Conservation (phyloP, 1,140 invertebrate species). For the Lepidurus arcticus region DNA sequence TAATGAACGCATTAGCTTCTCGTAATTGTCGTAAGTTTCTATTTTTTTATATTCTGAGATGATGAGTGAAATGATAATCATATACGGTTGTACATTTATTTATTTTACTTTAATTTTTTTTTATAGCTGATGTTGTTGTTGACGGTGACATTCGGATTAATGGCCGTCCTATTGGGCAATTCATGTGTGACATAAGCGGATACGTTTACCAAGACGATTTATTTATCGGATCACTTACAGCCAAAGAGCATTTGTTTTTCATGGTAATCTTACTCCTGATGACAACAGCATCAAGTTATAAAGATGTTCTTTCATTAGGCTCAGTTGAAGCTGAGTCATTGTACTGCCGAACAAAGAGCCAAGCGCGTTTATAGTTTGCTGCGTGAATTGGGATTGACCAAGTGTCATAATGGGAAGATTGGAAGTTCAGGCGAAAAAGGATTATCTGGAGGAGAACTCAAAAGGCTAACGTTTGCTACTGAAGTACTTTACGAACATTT, state of each 20-base stretch:
- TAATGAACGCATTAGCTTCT: constrained; percentile 46
- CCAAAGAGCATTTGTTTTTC: constrained; percentile 52
- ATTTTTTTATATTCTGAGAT: neutral
- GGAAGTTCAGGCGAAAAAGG: constrained; percentile 41
- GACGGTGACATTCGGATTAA: constrained; percentile 47
- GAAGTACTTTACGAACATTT: constrained; percentile 41
- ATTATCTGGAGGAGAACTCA: constrained; percentile 49
- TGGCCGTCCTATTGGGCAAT: constrained; percentile 42
- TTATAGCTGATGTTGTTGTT: constrained; percentile 42
- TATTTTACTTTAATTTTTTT: constrained; percentile 23
- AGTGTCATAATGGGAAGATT: constrained; percentile 52
- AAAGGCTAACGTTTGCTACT: constrained; percentile 48
- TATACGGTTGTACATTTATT: neutral
- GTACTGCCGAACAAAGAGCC: constrained; percentile 12
- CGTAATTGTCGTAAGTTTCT: constrained; percentile 41
- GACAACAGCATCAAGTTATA: neutral
- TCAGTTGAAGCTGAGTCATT: constrained; percentile 30
- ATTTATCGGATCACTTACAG: constrained; percentile 52
- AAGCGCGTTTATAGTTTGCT: constrained; percentile 41
- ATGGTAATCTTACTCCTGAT: constrained; percentile 42
- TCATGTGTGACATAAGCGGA: constrained; percentile 49
- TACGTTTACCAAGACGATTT: constrained; percentile 56
- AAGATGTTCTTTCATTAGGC: neutral
- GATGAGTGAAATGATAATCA: neutral
- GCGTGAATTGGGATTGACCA: constrained; percentile 57